Conservation (phyloP, 2,888 invertebrate species). For the Volucella bombylans region DNA sequence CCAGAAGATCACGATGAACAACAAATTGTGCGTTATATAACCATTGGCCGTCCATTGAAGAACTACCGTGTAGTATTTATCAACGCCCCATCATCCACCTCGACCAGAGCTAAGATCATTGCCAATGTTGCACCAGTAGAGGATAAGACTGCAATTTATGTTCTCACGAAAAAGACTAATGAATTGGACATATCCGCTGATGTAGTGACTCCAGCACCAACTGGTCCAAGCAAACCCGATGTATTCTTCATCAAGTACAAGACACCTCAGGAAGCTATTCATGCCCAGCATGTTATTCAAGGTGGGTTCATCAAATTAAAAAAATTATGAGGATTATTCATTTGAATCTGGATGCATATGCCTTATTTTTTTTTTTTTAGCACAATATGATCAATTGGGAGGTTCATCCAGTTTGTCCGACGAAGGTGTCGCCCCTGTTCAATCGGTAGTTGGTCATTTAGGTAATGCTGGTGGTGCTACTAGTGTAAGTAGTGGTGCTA, state of each 20-base stretch:
- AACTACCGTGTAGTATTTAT: conserved; percentile 81
- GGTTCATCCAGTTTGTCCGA: conserved; percentile 78
- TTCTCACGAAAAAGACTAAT: conserved; percentile 80
- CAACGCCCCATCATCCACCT: conserved; percentile 79
- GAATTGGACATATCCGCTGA: conserved; percentile 79
- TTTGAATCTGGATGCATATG: background rate
- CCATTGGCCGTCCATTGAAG: conserved; percentile 79
- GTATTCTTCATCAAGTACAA: conserved; percentile 82
- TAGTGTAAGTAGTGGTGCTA: background rate
- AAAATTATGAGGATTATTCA: background rate
- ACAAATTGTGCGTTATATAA: conserved; percentile 79
- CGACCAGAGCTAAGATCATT: conserved; percentile 79
- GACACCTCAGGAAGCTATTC: conserved; percentile 80
- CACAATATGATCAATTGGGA: conserved; percentile 80
- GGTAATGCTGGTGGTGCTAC: conserved; percentile 62
- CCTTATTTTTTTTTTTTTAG: conserved; percentile 63
- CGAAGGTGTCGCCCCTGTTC: conserved; percentile 79
- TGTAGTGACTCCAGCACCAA: conserved; percentile 78
- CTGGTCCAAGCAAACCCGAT: conserved; percentile 79
- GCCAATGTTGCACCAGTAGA: conserved; percentile 80
- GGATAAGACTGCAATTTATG: conserved; percentile 82
- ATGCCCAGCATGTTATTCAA: conserved; percentile 81
- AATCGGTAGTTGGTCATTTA: conserved; percentile 79
- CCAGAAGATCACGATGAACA: conserved; percentile 81
- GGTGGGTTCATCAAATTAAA: conserved; percentile 70